Conservation (phyloP, 64 coral and sea anemone species). For the Exaiptasia diaphana region DNA sequence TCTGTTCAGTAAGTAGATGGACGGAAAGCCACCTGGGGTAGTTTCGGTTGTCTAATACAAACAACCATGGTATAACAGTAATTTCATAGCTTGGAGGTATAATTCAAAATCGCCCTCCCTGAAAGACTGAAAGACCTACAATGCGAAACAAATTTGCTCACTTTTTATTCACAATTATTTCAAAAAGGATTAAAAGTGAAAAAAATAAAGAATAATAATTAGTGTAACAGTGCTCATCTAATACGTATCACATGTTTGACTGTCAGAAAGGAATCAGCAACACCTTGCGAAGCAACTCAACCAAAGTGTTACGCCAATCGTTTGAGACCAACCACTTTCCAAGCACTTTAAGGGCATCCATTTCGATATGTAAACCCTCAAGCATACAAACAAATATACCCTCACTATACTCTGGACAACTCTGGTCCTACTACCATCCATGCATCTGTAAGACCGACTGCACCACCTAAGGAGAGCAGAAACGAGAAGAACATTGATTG, state of each 20-base stretch:
- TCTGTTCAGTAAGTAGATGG: neutral
- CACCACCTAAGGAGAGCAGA: constrained; percentile 20
- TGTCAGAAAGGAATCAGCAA: constrained; percentile 30
- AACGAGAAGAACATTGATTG: no score
- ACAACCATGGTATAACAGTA: constrained; percentile 29
- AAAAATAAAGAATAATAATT: neutral
- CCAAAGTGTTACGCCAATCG: neutral
- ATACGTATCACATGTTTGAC: constrained; percentile 18
- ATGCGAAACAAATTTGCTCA: neutral
- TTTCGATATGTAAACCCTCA: constrained; percentile 29
- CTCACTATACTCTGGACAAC: constrained; percentile 12
- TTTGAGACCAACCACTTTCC: constrained; percentile 25
- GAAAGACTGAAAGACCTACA: neutral
- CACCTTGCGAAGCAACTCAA: neutral
- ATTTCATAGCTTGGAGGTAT: constrained; percentile 31
- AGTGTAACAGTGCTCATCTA: constrained; percentile 8
- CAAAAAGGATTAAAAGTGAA: neutral
- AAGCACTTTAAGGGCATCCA: constrained; percentile 37
- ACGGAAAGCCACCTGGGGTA: constrained; percentile 36
- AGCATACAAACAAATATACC: constrained; percentile 24
- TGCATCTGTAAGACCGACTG: constrained; percentile 23
- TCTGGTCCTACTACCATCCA: constrained; percentile 28
- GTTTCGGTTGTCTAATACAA: constrained; percentile 13
- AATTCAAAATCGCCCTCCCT: constrained; percentile 14
- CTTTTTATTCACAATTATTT: neutral